Percentiles rank a stretch among this genome's conserved stretches.
Evolutionary conservation across 1,140 invertebrate genomes (phyloP).

Genomic region (Pseudoatta argentina): DNA sequence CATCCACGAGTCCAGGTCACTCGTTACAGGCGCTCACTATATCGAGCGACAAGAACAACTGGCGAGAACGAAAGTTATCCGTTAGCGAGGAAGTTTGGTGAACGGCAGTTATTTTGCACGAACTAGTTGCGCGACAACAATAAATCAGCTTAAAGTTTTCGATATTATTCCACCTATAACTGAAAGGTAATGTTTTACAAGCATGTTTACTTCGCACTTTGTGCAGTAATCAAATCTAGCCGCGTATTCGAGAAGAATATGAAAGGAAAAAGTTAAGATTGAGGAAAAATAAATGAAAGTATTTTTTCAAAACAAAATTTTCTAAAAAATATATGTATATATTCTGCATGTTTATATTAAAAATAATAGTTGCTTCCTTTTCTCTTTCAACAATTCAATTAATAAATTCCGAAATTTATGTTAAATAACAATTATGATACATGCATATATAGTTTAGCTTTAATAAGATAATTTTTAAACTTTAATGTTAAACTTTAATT

Average conservation of each 20-base stretch:
- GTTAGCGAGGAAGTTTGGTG: constrained; percentile 28
- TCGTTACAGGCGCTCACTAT: constrained; percentile 7
- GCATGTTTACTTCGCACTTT: constrained; percentile 39
- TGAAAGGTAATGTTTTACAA: constrained; percentile 15
- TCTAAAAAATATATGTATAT: neutral
- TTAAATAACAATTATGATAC: neutral
- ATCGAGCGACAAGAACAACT: constrained; percentile 40
- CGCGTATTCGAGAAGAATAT: neutral
- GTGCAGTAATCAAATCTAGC: neutral
- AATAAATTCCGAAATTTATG: neutral
- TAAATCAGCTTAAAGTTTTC: constrained; percentile 57
- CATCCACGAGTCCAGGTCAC: neutral
- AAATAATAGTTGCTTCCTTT: neutral
- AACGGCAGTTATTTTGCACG: constrained; percentile 51
- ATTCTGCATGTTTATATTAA: neutral
- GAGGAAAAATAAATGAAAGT: neutral
- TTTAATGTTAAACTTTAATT: neutral
- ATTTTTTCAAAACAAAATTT: neutral
- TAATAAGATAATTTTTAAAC: neutral
- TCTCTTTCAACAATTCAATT: neutral
- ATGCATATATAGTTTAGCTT: neutral
- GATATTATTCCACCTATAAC: constrained; percentile 47
- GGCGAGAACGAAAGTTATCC: constrained; percentile 30
- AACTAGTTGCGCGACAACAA: constrained; percentile 41
- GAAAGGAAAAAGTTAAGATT: neutral